Conservation (phyloP, 2,113 vertebrate genomes). For the Henicopernis longicauda region DNA sequence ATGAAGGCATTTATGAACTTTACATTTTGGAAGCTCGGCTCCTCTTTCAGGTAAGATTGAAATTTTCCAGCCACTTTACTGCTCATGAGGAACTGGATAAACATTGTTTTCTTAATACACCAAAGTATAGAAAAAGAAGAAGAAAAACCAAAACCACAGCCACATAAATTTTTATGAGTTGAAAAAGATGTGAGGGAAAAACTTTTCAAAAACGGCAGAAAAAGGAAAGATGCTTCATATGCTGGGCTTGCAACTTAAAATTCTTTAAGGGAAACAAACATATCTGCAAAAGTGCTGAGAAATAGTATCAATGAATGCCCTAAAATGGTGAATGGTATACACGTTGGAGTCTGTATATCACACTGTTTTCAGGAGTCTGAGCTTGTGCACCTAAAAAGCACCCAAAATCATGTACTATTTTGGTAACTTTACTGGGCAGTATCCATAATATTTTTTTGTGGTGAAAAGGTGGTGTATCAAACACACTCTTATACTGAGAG, state of each 20-base stretch:
- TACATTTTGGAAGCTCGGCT: neutral
- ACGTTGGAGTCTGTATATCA: neutral
- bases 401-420: neutral
- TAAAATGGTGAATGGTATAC: neutral
- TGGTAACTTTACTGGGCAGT: neutral
- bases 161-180: neutral
- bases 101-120: neutral
- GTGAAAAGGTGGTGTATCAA: neutral
- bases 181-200: neutral
- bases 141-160: neutral
- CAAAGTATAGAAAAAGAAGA: neutral
- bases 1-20: neutral
- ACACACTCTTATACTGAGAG: neutral
- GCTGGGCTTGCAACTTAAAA: neutral
- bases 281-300: neutral
- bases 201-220: neutral
- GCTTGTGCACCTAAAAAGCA: neutral
- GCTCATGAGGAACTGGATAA: neutral
- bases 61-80: neutral
- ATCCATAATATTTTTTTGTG: neutral
- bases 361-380: neutral
- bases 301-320: neutral
- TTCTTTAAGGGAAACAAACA: neutral
- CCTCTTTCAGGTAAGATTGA: neutral
- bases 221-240: neutral